phyloP scores from a whole-genome alignment of 2,113 vertebrate species.

The Calidris pugnax region DNA sequence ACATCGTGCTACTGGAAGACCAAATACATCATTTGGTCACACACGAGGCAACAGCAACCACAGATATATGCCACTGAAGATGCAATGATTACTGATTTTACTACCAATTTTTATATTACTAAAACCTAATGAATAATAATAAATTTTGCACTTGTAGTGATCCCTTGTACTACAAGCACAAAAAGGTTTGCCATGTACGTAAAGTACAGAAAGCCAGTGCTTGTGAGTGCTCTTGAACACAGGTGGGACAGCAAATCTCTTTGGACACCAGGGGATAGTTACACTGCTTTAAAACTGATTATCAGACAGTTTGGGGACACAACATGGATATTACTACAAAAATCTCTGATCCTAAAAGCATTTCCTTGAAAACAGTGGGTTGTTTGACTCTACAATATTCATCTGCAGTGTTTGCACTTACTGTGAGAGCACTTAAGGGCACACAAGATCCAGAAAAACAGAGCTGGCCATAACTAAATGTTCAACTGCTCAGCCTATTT shows the following conservation, averaged over 20 bases:
- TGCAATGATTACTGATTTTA: background rate
- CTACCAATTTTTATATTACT: background rate
- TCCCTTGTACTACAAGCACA: background rate
- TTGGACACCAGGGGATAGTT: background rate
- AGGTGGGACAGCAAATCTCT: background rate
- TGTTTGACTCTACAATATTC: background rate
- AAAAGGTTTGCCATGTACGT: accelerated
- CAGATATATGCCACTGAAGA: background rate
- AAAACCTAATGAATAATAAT: background rate
- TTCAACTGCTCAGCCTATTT: background rate
- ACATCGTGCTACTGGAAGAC: background rate
- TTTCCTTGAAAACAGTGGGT: background rate
- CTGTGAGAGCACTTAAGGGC: background rate
- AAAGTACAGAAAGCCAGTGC: background rate
- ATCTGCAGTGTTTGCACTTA: background rate
- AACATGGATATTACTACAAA: background rate
- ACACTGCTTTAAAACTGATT: background rate
- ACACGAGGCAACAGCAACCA: background rate
- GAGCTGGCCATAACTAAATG: background rate
- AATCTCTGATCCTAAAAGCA: background rate
- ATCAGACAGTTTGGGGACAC: background rate
- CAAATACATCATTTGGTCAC: background rate
- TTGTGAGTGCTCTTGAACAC: background rate
- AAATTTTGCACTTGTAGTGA: background rate
- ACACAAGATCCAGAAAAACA: background rate